Conservation (phyloP, 1,140 invertebrate genomes). For the Sarcophaga peregrina region DNA sequence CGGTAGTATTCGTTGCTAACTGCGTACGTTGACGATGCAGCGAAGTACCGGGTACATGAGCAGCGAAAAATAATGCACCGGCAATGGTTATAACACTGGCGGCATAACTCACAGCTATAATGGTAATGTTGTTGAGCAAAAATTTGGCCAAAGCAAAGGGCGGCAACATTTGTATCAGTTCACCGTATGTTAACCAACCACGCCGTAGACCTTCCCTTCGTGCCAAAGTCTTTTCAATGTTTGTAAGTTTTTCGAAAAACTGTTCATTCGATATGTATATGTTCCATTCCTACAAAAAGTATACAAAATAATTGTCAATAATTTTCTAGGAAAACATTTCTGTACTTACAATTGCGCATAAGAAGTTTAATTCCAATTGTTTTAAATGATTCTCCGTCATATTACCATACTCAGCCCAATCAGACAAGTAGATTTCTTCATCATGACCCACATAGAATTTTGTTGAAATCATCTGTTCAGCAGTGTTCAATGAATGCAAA, state of each 20-base stretch:
- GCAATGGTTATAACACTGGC: conserved; percentile 78
- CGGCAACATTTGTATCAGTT: conserved; percentile 76
- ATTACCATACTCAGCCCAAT: conserved; percentile 87
- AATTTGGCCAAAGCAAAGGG: conserved; percentile 70
- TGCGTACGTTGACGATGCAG: conserved; percentile 53
- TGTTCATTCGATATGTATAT: conserved; percentile 79
- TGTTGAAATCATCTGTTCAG: conserved; percentile 88
- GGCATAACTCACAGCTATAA: conserved; percentile 78
- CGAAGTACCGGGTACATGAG: conserved; percentile 70
- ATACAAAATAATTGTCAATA: conserved; percentile 40
- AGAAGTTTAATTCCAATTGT: conserved; percentile 86
- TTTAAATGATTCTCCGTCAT: conserved; percentile 82
- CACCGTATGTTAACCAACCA: conserved; percentile 89
- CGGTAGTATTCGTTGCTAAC: conserved; percentile 1
- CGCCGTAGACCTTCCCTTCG: conserved; percentile 76
- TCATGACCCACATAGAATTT: conserved; percentile 95
- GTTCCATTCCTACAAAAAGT: conserved; percentile 80
- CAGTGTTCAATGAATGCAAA: conserved; percentile 4
- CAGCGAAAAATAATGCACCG: conserved; percentile 75
- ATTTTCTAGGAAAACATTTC: conserved; percentile 19
- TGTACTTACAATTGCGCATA: conserved; percentile 85
- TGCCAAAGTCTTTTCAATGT: conserved; percentile 78
- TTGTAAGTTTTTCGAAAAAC: conserved; percentile 76
- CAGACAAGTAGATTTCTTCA: conserved; percentile 85
- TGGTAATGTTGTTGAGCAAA: conserved; percentile 72